Conservation (phyloP, 1,140 invertebrate species). For the Maniola jurtina region DNA sequence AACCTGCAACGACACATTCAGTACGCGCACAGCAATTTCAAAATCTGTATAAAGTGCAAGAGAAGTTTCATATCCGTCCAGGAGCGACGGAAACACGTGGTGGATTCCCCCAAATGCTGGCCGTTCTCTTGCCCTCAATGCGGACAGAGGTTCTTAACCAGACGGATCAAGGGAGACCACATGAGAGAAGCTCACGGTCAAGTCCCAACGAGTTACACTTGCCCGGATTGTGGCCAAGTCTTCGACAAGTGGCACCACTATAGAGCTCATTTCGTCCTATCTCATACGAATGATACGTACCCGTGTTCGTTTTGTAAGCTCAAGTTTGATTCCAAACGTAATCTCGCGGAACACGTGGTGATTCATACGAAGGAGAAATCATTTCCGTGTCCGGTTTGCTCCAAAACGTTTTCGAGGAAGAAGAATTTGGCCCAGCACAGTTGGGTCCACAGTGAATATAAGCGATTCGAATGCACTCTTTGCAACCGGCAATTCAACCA, state of each 20-base stretch:
- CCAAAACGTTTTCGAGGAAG: slow-evolving; percentile 76
- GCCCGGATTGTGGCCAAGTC: slow-evolving; percentile 50
- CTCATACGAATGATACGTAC: slow-evolving; percentile 53
- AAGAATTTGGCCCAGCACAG: slow-evolving; percentile 78
- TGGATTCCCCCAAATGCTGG: slow-evolving; percentile 42
- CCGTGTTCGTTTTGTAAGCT: slow-evolving; percentile 53
- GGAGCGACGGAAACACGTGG: slow-evolving; percentile 43
- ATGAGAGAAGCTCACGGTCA: slow-evolving; percentile 41
- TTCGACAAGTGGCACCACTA: slow-evolving; percentile 55
- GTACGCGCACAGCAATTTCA: slow-evolving; percentile 39
- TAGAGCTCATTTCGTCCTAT: slow-evolving; percentile 51
- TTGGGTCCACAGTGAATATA: slow-evolving; percentile 69
- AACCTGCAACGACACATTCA: slow-evolving; percentile 44
- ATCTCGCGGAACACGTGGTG: slow-evolving; percentile 51
- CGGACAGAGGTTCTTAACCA: slow-evolving; percentile 40
- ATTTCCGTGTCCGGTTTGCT: slow-evolving; percentile 62
- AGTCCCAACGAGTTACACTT: slow-evolving; percentile 42
- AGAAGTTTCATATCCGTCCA: slow-evolving; percentile 40
- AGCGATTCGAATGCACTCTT: slow-evolving; percentile 65
- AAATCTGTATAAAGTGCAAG: slow-evolving; percentile 53
- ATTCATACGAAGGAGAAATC: slow-evolving; percentile 63
- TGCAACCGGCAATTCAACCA: slow-evolving; percentile 79
- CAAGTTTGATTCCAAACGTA: slow-evolving; percentile 57
- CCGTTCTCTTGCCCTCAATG: slow-evolving; percentile 44
- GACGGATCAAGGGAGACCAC: slow-evolving; percentile 41